phyloP scores from a whole-genome alignment of 2,888 invertebrate species.

The Bibio marci region DNA sequence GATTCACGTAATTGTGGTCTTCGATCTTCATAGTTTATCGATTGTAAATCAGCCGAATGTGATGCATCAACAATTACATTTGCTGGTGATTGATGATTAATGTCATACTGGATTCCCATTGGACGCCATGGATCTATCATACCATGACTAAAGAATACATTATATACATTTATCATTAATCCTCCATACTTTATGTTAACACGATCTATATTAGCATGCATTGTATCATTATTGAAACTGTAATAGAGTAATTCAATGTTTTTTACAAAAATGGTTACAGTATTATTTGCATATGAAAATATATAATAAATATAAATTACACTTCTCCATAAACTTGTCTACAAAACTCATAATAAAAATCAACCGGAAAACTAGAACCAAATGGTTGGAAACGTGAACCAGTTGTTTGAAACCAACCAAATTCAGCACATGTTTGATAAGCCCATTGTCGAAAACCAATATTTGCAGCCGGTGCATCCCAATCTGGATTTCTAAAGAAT shows the following conservation, averaged over 20 bases:
- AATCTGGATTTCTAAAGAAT: neutral
- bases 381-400: conserved; percentile 39
- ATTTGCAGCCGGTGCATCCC: neutral
- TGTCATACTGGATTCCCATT: conserved; percentile 29
- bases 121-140: conserved; percentile 38
- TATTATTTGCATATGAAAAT: no score
- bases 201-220: conserved; percentile 10
- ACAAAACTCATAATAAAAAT: conserved; percentile 12
- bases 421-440: conserved; percentile 76
- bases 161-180: conserved; percentile 26
- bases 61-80: conserved; percentile 17
- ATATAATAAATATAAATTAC: no score
- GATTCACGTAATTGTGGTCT: no score
- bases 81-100: conserved; percentile 9
- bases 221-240: conserved; percentile 1
- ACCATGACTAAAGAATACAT: conserved; percentile 36
- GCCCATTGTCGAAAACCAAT: conserved; percentile 42
- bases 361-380: conserved; percentile 20
- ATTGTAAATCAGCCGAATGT: conserved; percentile 22
- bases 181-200: conserved; percentile 35
- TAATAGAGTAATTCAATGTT: no score
- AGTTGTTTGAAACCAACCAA: conserved; percentile 67
- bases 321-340: conserved; percentile 1
- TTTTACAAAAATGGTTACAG: no score
- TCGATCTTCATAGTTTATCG: conserved; percentile 16